Evolutionary conservation across 1,140 invertebrate species (phyloP).

Genomic region (Streblospio benedicti): DNA sequence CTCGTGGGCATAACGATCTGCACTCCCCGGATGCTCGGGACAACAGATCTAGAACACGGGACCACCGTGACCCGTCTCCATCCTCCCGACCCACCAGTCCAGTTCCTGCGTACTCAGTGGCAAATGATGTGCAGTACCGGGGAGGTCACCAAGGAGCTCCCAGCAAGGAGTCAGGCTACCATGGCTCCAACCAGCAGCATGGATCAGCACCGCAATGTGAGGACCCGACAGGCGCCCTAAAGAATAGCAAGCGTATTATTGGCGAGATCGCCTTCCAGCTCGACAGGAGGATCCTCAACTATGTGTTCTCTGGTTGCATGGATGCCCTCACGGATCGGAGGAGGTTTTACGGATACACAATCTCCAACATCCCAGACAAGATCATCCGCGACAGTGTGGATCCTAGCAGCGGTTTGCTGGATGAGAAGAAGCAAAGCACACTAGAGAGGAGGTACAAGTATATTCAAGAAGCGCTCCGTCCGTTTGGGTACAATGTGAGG

Average conservation of each 20-base stretch:
- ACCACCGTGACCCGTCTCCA: too few relatives aligned
- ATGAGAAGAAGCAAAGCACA: slow-evolving; percentile 16
- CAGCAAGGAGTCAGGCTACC: too few relatives aligned
- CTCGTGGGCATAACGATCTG: too few relatives aligned
- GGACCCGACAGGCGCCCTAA: neutral
- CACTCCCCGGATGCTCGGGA: too few relatives aligned
- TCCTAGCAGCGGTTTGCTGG: neutral
- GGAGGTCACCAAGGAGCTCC: too few relatives aligned
- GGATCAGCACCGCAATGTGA: too few relatives aligned
- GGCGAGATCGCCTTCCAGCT: slow-evolving; percentile 31
- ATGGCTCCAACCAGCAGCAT: too few relatives aligned
- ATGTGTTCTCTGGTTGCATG: slow-evolving; percentile 19
- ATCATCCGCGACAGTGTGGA: slow-evolving; percentile 23
- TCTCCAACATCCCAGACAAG: slow-evolving; percentile 26
- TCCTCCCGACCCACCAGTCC: too few relatives aligned
- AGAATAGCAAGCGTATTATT: slow-evolving; percentile 16
- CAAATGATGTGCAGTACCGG: too few relatives aligned
- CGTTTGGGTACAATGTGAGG: slow-evolving; percentile 24
- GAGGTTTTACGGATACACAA: slow-evolving; percentile 32
- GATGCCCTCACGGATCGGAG: slow-evolving; percentile 14
- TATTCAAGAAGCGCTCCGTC: slow-evolving; percentile 17
- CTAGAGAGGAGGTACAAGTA: slow-evolving; percentile 20
- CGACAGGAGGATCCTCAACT: slow-evolving; percentile 28
- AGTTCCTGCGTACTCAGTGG: too few relatives aligned
- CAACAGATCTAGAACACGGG: too few relatives aligned